Conservation (phyloP, 2,113 vertebrate species). For the Malurus elegans region DNA sequence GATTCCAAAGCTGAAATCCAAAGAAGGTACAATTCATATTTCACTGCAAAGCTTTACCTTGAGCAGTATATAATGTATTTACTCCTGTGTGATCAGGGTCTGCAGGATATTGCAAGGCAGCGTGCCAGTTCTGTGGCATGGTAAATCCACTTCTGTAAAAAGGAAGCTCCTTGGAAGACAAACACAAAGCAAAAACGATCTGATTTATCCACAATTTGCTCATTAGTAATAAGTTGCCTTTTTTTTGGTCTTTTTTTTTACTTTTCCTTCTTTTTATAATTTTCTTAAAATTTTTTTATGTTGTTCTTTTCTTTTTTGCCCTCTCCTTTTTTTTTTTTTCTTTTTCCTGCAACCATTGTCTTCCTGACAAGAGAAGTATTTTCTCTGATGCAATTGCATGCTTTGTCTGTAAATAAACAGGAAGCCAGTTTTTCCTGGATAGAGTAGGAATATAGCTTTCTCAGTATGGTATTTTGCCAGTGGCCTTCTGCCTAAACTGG, state of each 20-base stretch:
- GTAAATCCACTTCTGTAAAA: not conserved
- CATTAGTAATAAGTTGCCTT: not conserved
- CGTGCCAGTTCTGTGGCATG: not conserved
- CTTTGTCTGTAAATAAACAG: not conserved
- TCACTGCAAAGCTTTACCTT: not conserved
- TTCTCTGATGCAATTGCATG: not conserved
- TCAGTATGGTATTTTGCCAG: not conserved
- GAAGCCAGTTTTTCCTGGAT: not conserved
- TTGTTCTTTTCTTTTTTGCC: not conserved
- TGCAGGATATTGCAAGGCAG: not conserved
- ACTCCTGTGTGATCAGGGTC: not conserved
- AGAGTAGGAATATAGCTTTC: not conserved
- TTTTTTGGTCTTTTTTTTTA: not conserved
- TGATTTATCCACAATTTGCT: not conserved
- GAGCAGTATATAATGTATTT: not conserved
- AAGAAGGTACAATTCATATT: not conserved
- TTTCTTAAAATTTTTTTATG: not conserved
- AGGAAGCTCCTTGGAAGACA: not conserved
- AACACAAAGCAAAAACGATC: not conserved
- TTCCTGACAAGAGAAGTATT: not conserved
- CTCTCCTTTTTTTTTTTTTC: not conserved
- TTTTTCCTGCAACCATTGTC: not conserved
- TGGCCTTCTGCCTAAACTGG: not conserved
- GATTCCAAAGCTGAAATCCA: not conserved
- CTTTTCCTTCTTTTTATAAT: not conserved